Evolutionary conservation across 2,888 invertebrate genomes (phyloP).

Genomic region (Diaperis boleti): DNA sequence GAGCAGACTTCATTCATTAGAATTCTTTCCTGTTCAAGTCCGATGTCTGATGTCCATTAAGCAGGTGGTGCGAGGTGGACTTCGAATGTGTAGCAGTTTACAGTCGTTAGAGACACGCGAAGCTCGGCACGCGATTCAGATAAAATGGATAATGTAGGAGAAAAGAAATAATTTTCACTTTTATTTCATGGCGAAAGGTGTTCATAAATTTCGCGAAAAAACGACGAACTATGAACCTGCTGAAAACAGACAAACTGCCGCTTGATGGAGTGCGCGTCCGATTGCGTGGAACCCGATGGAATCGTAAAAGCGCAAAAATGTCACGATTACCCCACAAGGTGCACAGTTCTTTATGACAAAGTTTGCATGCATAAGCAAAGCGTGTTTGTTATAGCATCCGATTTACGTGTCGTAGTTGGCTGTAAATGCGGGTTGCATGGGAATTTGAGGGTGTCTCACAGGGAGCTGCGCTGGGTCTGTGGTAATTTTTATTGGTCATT

Average conservation of each 20-base stretch:
- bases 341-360: too few relatives aligned
- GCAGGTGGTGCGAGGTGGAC: constrained; percentile 40
- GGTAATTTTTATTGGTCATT: too few relatives aligned
- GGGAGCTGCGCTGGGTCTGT: too few relatives aligned
- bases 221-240: constrained; percentile 3
- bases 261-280: not conserved
- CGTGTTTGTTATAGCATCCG: too few relatives aligned
- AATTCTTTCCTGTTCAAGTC: constrained; percentile 53
- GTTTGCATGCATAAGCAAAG: too few relatives aligned
- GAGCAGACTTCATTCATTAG: constrained; percentile 60
- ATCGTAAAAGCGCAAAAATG: too few relatives aligned
- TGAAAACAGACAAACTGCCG: not conserved
- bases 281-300: constrained; percentile 1
- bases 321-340: too few relatives aligned
- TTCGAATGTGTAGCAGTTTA: constrained; percentile 52
- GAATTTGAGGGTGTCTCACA: too few relatives aligned
- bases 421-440: too few relatives aligned
- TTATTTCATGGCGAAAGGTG: constrained; percentile 24
- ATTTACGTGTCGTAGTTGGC: too few relatives aligned
- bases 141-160: constrained; percentile 31
- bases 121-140: constrained; percentile 53
- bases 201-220: constrained; percentile 5
- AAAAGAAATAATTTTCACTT: constrained; percentile 40
- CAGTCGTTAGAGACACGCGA: constrained; percentile 56
- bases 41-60: constrained; percentile 53